phyloP scores from a whole-genome alignment of 1,140 invertebrate species.

The Zaprionus ornatus region DNA sequence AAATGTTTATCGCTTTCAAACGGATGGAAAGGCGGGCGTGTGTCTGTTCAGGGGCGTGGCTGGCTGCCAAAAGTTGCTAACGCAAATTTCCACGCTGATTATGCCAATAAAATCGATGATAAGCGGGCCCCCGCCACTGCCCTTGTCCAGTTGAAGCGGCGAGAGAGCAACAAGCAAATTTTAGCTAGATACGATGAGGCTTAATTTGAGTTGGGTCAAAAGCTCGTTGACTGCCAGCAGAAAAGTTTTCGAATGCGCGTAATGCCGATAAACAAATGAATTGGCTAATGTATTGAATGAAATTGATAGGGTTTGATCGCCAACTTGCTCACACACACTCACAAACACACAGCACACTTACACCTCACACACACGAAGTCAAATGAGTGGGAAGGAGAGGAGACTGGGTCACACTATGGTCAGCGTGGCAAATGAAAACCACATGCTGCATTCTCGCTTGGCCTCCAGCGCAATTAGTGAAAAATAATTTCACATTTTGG shows the following conservation, averaged over 20 bases:
- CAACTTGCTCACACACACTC: not conserved
- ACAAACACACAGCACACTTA: not conserved
- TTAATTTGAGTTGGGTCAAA: constrained; percentile 46
- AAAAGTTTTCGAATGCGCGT: constrained; percentile 35
- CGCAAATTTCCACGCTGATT: constrained; percentile 77
- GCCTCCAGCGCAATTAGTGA: constrained; percentile 66
- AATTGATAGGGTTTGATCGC: constrained; percentile 45
- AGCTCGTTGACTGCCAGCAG: constrained; percentile 37
- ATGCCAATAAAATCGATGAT: constrained; percentile 81
- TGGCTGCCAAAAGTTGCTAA: constrained; percentile 69
- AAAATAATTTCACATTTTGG: constrained; percentile 68
- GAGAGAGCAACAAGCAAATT: constrained; percentile 55
- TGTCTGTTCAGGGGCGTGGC: constrained; percentile 53
- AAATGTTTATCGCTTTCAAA: constrained; percentile 73
- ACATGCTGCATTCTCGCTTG: constrained; percentile 30
- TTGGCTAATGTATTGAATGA: constrained; percentile 58
- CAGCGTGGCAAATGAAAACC: constrained; percentile 11
- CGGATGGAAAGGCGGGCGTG: constrained; percentile 15
- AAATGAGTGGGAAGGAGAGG: not conserved
- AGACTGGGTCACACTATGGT: constrained; percentile 6
- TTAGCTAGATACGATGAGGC: constrained; percentile 18
- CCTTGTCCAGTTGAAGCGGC: not conserved
- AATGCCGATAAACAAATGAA: constrained; percentile 57
- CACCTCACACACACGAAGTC: constrained; percentile 8
- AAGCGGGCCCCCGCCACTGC: constrained; percentile 25